A percentile compares a stretch with the other conserved stretches of the same genome.
Conservation (phyloP, 2,113 vertebrate species). For the Drymodes brunneopygia region DNA sequence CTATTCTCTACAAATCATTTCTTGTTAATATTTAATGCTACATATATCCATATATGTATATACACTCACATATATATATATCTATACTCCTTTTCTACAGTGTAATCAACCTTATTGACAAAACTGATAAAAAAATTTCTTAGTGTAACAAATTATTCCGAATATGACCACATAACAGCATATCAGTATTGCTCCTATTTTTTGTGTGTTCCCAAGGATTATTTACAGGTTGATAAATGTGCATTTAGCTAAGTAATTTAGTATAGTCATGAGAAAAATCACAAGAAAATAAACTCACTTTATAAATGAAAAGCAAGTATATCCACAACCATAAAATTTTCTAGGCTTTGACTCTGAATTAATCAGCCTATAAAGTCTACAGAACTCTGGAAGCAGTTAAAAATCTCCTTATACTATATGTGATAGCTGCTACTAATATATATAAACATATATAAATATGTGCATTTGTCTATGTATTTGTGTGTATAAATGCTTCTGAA, state of each 20-base stretch:
- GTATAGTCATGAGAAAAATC: background rate
- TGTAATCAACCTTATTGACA: background rate
- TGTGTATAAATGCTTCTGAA: background rate
- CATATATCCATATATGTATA: background rate
- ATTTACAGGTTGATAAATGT: slow-evolving; percentile 22
- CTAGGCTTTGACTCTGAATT: background rate
- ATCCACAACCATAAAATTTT: background rate
- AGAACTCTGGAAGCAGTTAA: slow-evolving; percentile 6
- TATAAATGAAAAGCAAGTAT: slow-evolving; percentile 15
- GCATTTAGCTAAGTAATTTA: background rate
- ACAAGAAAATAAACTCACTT: slow-evolving; percentile 15
- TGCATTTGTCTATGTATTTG: no score
- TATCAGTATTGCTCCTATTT: background rate
- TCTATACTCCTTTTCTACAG: background rate
- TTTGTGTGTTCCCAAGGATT: background rate
- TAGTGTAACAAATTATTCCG: background rate
- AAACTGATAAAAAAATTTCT: background rate
- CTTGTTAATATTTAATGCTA: background rate
- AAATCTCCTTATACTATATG: background rate
- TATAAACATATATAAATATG: background rate
- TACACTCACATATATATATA: rapidly evolving
- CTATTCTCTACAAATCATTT: background rate
- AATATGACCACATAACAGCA: background rate
- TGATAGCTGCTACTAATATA: slow-evolving; percentile 31
- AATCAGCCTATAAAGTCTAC: background rate